phyloP scores from a whole-genome alignment of 2,113 vertebrate species.

The Kobus ellipsiprymnus region DNA sequence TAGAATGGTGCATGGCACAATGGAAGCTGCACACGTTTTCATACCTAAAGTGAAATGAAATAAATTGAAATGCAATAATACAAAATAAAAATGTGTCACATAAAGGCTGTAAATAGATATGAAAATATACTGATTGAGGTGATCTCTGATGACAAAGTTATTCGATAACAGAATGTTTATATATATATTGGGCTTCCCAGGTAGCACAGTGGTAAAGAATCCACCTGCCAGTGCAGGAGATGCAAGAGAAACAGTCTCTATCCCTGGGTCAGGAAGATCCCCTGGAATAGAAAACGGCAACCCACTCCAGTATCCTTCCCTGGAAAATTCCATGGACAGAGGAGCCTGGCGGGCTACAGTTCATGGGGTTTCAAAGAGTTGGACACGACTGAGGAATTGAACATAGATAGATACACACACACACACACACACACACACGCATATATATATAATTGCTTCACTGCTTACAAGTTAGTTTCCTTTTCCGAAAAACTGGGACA shows the following conservation, averaged over 20 bases:
- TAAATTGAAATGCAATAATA: background rate
- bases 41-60: background rate
- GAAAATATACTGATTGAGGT: background rate
- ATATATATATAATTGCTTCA: background rate
- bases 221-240: background rate
- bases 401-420: background rate
- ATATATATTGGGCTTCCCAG: background rate
- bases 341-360: background rate
- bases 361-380: background rate
- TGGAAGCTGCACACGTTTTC: background rate
- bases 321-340: background rate
- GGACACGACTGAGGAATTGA: background rate
- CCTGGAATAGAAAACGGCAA: background rate
- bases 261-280: background rate
- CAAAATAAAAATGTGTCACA: background rate
- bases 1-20: background rate
- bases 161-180: background rate
- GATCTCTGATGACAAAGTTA: background rate
- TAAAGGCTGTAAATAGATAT: background rate
- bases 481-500: background rate
- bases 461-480: background rate
- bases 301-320: background rate
- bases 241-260: background rate
- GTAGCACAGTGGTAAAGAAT: background rate
- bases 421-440: fast-evolving